These are phyloP conservation scores for Mohoua ochrocephala DNA, from an alignment of 2,113 vertebrate genomes.

Conservation along the genomic window DNA sequence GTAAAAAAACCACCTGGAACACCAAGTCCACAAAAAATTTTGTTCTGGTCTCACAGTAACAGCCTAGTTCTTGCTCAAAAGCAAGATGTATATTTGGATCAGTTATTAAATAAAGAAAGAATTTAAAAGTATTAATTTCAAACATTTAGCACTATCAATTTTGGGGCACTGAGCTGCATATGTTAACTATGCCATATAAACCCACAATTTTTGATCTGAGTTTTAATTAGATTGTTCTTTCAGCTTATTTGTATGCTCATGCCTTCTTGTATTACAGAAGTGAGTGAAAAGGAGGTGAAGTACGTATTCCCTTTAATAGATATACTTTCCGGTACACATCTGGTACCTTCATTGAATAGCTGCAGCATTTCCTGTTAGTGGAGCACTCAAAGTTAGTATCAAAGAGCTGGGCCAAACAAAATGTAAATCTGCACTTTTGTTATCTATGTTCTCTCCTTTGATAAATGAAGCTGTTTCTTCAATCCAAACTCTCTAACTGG, in stretches of 20 bases:
- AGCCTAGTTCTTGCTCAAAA: background rate
- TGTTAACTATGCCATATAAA: background rate
- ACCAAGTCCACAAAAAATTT: background rate
- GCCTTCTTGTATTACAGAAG: background rate
- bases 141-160: background rate
- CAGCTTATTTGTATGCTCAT: background rate
- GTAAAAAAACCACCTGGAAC: background rate
- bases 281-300: background rate
- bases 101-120: background rate
- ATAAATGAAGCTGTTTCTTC: background rate
- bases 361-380: background rate
- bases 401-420: background rate
- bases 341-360: background rate
- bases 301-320: background rate
- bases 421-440: background rate
- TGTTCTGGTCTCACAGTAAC: background rate
- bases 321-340: background rate
- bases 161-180: background rate
- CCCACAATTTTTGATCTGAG: background rate
- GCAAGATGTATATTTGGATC: background rate
- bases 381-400: background rate
- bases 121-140: background rate
- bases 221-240: background rate
- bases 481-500: background rate
- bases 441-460: background rate